Evolutionary conservation across 2,888 invertebrate species (phyloP), one percentile per base, ranked within the genome.

Genomic region (Scrobipalpa atriplicella): DNA sequence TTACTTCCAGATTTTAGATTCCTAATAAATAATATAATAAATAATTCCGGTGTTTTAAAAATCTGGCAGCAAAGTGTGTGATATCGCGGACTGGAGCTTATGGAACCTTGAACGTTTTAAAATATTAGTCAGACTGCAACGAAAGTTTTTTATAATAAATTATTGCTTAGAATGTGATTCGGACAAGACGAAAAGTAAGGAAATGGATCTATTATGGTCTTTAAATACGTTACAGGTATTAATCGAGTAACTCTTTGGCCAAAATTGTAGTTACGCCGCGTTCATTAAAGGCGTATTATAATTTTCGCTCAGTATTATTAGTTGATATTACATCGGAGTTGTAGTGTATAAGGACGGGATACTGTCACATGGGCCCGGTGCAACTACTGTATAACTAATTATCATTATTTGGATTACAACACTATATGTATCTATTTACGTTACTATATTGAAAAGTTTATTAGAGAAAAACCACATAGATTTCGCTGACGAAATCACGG

Each of bases 231-330:
- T 75, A 74, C 74, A 75, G 74, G 75, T 75, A 75, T 63, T 52
- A 21, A 75, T 77, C 80, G 79, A 84, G 84, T 85, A 86, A 88
- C 89, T 90, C 90, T 81, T 85, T 83, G 89, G 89, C 89, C 89
- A 90, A 90, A 90, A 87, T 87, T 87, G 82, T 87, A 88, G 83
- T 86, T 76, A 86, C 85, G 87, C 86, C 82, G 75, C 73, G 73
- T 75, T 81, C 77, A 79, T 79, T 78, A 75, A 79, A 82, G 86
- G 83, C n/a, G 85, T 85, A 84, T 86, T 86, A 87, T 88, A 78
- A 85, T 89, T 88, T 89, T 86, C 84, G 84, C 87, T 87, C 88
- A 89, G 89, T 89, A 87, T 89, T 89, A 90, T 85, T 89, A 87
- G 84, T 85, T 83, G 75, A 78, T 86, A 84, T 38, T 82, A 75